These are phyloP conservation scores for Corythoichthys intestinalis DNA, from an alignment of 2,113 vertebrate genomes.

Conservation along the genomic window DNA sequence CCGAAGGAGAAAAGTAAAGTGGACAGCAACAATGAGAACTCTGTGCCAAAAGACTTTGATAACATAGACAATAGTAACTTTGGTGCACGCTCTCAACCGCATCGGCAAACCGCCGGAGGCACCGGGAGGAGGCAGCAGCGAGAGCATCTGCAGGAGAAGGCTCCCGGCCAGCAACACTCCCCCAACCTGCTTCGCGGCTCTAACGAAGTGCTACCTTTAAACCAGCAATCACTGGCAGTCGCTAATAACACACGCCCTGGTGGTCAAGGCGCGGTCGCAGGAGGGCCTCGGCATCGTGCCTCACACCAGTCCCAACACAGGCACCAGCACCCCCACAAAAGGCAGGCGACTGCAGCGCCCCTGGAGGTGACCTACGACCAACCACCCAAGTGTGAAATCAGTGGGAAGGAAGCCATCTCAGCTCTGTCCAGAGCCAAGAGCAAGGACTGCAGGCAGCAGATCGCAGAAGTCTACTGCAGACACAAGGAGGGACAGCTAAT, in stretches of 20 bases:
- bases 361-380: constrained; percentile 80
- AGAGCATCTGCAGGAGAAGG: constrained; percentile 77
- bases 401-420: constrained; percentile 92
- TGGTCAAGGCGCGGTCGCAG: constrained; percentile 12
- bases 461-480: constrained; percentile 86
- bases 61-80: constrained; percentile 98
- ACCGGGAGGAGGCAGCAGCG: constrained; percentile 75
- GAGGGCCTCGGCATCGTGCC: constrained; percentile 45
- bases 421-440: constrained; percentile 88
- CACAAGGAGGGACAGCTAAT: constrained; percentile 89
- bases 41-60: constrained; percentile 97
- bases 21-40: constrained; percentile 99
- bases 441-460: constrained; percentile 87
- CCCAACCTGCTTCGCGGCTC: constrained; percentile 71
- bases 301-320: constrained; percentile 52
- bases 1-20: constrained; percentile 89
- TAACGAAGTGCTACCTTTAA: constrained; percentile 74
- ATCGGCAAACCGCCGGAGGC: constrained; percentile 73
- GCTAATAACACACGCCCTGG: constrained; percentile 48
- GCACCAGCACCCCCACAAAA: constrained; percentile 54
- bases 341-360: constrained; percentile 46
- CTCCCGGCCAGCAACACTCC: constrained; percentile 71
- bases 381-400: constrained; percentile 86
- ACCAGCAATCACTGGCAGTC: constrained; percentile 35
- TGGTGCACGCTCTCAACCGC: constrained; percentile 84